Base-by-base conservation (phyloP, 2,888 invertebrate species). In the Conomelus anceps region DNA sequence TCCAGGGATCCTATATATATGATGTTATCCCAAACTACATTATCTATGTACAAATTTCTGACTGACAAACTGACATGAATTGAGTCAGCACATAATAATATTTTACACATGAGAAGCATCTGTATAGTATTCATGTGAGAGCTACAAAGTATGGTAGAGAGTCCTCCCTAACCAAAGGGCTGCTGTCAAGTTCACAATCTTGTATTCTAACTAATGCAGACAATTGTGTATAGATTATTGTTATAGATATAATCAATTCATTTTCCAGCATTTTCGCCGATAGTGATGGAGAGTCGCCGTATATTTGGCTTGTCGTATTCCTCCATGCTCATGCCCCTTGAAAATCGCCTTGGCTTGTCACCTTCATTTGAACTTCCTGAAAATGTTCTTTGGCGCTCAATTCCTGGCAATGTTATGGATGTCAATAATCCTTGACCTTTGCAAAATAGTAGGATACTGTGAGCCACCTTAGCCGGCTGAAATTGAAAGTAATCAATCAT, bases 351-450 rank as follows among this genome's bases (percentile, higher is more conserved):
- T 22, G 92, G 93, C 87, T 93, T 93, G 63, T 94, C 94, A 41
- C 93, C 93, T 90, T 94, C 94, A 86, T 93, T 93, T 20, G 94
- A 94, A 86, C 94, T 94, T 20, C 94, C 94, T 24, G 95, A 95
- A 92, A 94, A 94, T 22, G 95, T 95, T 93, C 96, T 94, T 92
- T 95, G 95, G 88, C 97, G 95, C 92, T 97, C 96, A 88, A 97
- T 96, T 22, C 97, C 96, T 0, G 97, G 97, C 93, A 97, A 96
- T 0, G 97, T 96, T 85, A 97, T 95, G 0, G 97, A 97, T 85
- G 97, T 97, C 92, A 97, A 94, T 91, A 96, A 94, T 0, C 98
- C 98, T 93, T 97, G 96, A 0, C 98, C 98, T 93, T 98, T 98
- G 94, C 97, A 96, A 94, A 98, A 97, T 89, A 98, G 95, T 91